Percentiles rank a stretch among this genome's conserved stretches.
These are phyloP conservation scores for Diabrotica virgifera DNA, from an alignment of 1,140 invertebrate genomes.

Conservation along the genomic window DNA sequence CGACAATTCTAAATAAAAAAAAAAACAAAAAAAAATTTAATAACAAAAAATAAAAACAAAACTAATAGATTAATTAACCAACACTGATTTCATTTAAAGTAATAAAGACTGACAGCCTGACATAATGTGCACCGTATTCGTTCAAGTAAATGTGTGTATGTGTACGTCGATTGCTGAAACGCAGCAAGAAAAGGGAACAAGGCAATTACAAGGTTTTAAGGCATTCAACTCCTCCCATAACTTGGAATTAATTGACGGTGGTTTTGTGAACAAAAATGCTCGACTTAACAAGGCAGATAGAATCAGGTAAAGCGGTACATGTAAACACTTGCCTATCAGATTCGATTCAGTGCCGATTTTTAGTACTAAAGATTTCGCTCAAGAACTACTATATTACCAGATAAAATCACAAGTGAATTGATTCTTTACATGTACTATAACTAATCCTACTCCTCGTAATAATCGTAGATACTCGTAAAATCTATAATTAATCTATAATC, in stretches of 20 bases:
- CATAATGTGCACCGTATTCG: not conserved
- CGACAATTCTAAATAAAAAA: too few species aligned
- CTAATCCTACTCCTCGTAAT: too few species aligned
- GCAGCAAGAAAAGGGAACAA: slow-evolving; percentile 6
- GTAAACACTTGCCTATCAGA: slow-evolving; percentile 17
- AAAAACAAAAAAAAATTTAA: too few species aligned
- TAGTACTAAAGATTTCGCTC: not conserved
- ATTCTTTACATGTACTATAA: too few species aligned
- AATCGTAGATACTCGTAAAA: too few species aligned
- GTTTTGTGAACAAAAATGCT: slow-evolving; percentile 27
- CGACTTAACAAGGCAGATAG: slow-evolving; percentile 32
- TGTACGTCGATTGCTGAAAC: not conserved
- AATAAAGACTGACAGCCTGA: not conserved
- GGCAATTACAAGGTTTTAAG: slow-evolving; percentile 25
- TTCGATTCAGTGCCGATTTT: slow-evolving; percentile 12
- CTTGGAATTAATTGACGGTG: slow-evolving; percentile 34
- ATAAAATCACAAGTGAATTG: too few species aligned
- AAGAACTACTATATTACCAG: too few species aligned
- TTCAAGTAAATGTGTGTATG: not conserved
- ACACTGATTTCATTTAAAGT: not conserved
- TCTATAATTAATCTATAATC: too few species aligned
- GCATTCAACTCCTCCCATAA: slow-evolving; percentile 23
- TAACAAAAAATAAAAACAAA: not conserved
- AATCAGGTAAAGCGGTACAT: slow-evolving; percentile 27
- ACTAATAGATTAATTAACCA: not conserved